phyloP scores from a whole-genome alignment of 2,113 vertebrate genomes.

The Alosa alosa region DNA sequence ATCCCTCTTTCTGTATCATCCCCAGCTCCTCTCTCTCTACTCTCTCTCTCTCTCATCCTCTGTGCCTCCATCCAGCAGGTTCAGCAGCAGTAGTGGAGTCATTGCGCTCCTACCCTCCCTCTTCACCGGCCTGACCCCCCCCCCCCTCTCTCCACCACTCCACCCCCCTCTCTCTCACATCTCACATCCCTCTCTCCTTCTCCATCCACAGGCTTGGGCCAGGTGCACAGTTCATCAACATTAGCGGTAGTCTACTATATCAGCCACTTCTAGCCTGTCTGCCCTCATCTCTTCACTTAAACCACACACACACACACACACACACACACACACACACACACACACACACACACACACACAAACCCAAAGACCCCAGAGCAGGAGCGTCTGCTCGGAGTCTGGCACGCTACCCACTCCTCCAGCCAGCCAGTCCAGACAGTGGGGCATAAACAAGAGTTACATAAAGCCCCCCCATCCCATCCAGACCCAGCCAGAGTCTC shows the following conservation, averaged over 20 bases:
- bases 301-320: neutral
- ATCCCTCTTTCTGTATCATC: neutral
- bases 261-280: neutral
- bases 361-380: neutral
- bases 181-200: neutral
- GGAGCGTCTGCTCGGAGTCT: neutral
- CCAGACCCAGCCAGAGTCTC: neutral
- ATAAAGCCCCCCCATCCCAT: neutral
- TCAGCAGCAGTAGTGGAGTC: too few species aligned
- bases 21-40: neutral
- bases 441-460: constrained; percentile 14
- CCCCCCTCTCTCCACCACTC: neutral
- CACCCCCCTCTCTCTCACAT: neutral
- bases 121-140: neutral
- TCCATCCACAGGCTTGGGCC: neutral
- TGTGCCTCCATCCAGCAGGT: neutral
- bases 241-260: neutral
- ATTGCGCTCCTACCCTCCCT: neutral
- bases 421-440: neutral
- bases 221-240: neutral
- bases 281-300: neutral
- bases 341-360: neutral
- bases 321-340: neutral
- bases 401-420: neutral
- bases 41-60: neutral